phyloP scores from a whole-genome alignment of 2,797 vertebrate species.

The Cacajao melanocephalus region DNA sequence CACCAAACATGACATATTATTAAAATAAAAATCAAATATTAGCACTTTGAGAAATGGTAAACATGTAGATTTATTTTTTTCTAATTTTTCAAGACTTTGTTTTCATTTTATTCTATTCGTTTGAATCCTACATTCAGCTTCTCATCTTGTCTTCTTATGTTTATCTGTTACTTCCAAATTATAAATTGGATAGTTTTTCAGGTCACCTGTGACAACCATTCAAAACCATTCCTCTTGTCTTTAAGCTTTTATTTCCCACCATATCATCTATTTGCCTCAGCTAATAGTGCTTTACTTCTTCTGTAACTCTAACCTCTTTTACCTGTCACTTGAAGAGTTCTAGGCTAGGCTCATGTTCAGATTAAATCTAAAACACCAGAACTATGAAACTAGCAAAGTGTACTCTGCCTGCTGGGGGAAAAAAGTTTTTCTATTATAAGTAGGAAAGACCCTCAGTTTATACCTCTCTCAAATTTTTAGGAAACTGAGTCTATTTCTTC shows the following conservation, averaged over 20 bases:
- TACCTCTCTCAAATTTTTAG: not conserved
- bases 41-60: not conserved
- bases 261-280: not conserved
- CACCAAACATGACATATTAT: constrained; percentile 8
- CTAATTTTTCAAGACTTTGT: not conserved
- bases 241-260: constrained; percentile 44
- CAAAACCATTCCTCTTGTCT: not conserved
- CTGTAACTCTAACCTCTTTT: not conserved
- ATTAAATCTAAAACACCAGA: constrained; percentile 11
- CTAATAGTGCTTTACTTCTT: not conserved
- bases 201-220: not conserved
- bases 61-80: not conserved
- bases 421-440: not conserved
- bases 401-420: not conserved
- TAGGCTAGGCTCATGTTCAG: constrained; percentile 19
- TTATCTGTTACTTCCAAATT: constrained; percentile 11
- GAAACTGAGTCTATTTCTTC: not conserved
- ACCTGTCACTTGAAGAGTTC: not conserved
- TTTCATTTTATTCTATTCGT: not conserved
- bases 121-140: not conserved
- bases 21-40: constrained; percentile 33
- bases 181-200: not conserved
- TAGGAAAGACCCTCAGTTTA: not conserved
- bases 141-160: not conserved
- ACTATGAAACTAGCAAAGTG: not conserved